These are phyloP conservation scores for Hippopotamyrus pictus DNA, from an alignment of 2,797 vertebrate genomes.

Conservation along the genomic window DNA sequence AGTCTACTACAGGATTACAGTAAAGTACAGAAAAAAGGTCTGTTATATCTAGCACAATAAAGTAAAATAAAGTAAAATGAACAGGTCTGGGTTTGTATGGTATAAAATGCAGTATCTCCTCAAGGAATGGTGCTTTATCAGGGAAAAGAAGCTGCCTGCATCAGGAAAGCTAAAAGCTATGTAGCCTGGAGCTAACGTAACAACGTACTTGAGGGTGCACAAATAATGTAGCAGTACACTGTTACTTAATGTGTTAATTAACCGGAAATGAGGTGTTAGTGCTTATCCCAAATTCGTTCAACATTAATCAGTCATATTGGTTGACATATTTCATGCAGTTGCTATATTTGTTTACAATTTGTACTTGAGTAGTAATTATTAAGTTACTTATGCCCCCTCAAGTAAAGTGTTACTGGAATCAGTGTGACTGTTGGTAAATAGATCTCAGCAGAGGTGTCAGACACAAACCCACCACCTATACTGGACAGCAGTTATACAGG, in stretches of 20 bases:
- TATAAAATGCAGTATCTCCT: background rate
- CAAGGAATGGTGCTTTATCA: background rate
- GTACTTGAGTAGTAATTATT: background rate
- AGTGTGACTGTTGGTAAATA: background rate
- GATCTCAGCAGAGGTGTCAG: background rate
- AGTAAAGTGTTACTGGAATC: background rate
- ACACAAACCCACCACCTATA: background rate
- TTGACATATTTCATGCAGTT: background rate
- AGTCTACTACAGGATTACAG: background rate
- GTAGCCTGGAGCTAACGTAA: background rate
- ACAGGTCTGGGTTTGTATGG: background rate
- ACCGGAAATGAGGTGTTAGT: background rate
- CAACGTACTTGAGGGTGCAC: background rate
- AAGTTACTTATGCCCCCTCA: background rate
- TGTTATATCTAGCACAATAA: background rate
- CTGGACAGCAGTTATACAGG: background rate
- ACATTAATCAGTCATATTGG: background rate
- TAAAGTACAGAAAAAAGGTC: background rate
- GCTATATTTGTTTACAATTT: background rate
- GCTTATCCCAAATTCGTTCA: background rate
- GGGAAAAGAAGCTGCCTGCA: background rate
- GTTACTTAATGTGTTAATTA: background rate
- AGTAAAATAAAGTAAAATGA: background rate
- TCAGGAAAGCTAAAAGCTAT: background rate
- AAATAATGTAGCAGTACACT: background rate